phyloP scores from a whole-genome alignment of 2,797 vertebrate genomes.

The Ciconia nigra region DNA sequence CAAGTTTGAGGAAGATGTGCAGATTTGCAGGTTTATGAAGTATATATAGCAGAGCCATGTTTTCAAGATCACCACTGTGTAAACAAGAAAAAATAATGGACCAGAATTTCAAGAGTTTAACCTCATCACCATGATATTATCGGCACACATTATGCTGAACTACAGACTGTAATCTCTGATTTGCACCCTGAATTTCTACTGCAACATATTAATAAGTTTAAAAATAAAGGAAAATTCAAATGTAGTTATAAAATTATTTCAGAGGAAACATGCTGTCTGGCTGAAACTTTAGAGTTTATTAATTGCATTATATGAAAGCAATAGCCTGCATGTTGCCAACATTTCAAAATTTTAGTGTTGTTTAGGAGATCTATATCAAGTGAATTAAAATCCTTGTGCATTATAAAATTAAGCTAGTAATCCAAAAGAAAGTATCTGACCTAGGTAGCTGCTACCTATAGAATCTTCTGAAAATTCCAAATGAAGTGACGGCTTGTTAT shows the following conservation, averaged over 20 bases:
- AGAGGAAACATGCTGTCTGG: neutral
- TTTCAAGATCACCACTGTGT: neutral
- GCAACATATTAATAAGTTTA: neutral
- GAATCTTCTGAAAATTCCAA: neutral
- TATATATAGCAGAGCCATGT: neutral
- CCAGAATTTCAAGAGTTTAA: neutral
- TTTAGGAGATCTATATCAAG: neutral
- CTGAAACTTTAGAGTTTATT: neutral
- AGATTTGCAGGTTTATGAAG: neutral
- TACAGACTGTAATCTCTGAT: neutral
- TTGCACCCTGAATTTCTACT: neutral
- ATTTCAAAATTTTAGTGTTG: neutral
- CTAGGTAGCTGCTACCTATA: neutral
- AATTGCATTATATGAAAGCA: neutral
- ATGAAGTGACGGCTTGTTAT: slow-evolving; percentile 28
- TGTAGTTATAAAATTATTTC: neutral
- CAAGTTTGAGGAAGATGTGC: neutral
- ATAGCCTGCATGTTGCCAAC: neutral
- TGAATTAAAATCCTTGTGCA: neutral
- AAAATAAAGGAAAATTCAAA: neutral
- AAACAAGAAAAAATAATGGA: neutral
- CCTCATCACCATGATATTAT: neutral
- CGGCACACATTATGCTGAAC: neutral
- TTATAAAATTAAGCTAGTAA: neutral
- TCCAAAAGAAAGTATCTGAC: neutral